These are phyloP conservation scores for Propsilocerus akamusi DNA, from an alignment of 1,140 invertebrate species.

Conservation along the genomic window DNA sequence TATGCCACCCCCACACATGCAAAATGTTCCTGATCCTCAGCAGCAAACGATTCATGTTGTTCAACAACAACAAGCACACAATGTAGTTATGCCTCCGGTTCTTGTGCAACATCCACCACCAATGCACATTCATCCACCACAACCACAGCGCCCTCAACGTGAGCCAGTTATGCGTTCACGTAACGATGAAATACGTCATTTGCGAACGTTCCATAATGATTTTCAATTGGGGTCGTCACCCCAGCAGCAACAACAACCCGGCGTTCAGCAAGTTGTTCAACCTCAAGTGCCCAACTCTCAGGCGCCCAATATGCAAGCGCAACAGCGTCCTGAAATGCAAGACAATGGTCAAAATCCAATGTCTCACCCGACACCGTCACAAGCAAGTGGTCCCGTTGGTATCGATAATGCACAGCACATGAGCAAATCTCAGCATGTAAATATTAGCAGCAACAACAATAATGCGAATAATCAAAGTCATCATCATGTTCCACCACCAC, in stretches of 20 bases:
- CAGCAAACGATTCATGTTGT: neutral
- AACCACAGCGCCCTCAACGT: neutral
- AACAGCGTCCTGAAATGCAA: conserved; percentile 8
- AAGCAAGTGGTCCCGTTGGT: conserved; percentile 3
- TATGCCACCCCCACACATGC: neutral
- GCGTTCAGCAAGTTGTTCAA: conserved; percentile 19
- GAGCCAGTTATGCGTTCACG: neutral
- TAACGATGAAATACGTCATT: neutral
- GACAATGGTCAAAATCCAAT: conserved; percentile 24
- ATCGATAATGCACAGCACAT: conserved; percentile 11
- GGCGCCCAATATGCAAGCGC: conserved; percentile 10
- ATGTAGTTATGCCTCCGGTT: too few species aligned
- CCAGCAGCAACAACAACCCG: conserved; percentile 12
- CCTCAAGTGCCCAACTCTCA: conserved; percentile 21
- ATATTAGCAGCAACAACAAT: conserved; percentile 17
- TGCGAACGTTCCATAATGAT: neutral
- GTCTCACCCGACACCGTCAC: conserved; percentile 24
- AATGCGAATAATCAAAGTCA: conserved; percentile 1
- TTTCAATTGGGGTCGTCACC: neutral
- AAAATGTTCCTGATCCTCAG: neutral
- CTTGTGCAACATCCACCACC: neutral
- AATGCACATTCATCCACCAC: neutral
- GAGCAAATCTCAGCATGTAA: conserved; percentile 18
- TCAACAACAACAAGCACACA: neutral
- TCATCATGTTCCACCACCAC: conserved; percentile 10